A percentile compares a stretch with the other conserved stretches of the same genome.
phyloP scores from a whole-genome alignment of 1,140 invertebrate species.

The Drosophila pseudoananassae region DNA sequence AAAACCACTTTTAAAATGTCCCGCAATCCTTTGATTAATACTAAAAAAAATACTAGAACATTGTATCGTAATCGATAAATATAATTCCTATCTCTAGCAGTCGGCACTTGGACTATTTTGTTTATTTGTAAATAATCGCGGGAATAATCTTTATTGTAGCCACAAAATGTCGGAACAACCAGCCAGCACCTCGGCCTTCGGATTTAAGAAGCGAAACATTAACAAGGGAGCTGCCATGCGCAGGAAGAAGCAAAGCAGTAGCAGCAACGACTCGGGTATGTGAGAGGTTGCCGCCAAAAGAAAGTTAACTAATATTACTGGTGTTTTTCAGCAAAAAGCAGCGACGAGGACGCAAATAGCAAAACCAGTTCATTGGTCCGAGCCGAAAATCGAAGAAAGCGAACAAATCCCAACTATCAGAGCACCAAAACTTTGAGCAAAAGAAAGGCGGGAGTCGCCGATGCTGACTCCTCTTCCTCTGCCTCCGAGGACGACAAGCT shows the following conservation, averaged over 20 bases:
- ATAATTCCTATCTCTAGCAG: conserved; percentile 2
- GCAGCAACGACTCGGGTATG: conserved; percentile 66
- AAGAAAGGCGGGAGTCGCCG: conserved; percentile 54
- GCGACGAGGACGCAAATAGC: conserved; percentile 61
- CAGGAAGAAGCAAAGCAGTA: conserved; percentile 64
- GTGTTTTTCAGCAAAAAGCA: conserved; percentile 50
- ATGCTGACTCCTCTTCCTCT: conserved; percentile 35
- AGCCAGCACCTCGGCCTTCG: conserved; percentile 55
- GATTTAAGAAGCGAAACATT: conserved; percentile 78
- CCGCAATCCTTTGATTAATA: too few species aligned
- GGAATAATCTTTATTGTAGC: neutral
- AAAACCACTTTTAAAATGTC: too few species aligned
- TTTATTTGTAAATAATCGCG: neutral
- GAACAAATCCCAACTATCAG: conserved; percentile 86
- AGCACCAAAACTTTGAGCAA: conserved; percentile 84
- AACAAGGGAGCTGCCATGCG: conserved; percentile 64
- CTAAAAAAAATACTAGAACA: neutral
- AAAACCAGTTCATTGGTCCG: conserved; percentile 84
- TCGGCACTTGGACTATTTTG: neutral
- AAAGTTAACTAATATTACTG: neutral
- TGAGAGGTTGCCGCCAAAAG: conserved; percentile 29
- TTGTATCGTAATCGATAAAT: neutral
- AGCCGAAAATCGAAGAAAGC: conserved; percentile 85
- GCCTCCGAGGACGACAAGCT: conserved; percentile 85
- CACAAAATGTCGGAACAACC: conserved; percentile 66